Conservation (phyloP, 2,888 invertebrate genomes). For the Imbricaverruca yamaguchii region DNA sequence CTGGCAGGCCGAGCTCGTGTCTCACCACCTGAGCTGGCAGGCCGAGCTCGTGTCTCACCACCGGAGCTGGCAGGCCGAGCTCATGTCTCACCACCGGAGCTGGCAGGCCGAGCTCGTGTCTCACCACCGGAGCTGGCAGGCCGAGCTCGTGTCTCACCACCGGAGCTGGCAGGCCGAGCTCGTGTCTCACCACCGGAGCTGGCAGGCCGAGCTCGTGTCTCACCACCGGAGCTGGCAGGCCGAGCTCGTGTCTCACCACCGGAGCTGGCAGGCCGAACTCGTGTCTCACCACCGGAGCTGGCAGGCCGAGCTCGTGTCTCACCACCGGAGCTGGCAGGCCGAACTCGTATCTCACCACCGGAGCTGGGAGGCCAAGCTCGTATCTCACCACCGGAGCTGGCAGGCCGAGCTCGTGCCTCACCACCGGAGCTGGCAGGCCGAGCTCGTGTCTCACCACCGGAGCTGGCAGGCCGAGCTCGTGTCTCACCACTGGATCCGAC, state of each 20-base stretch:
- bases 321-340: conserved; percentile 47
- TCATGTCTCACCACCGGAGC: no score
- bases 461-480: background rate
- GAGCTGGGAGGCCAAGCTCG: background rate
- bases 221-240: no score
- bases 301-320: conserved; percentile 29
- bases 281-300: no score
- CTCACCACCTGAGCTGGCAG: no score
- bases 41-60: conserved; percentile 36
- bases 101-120: conserved; percentile 21
- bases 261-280: conserved; percentile 49
- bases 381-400: conserved; percentile 45
- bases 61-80: conserved; percentile 47
- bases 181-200: conserved; percentile 43
- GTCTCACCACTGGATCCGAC: conserved; percentile 45
- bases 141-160: no score
- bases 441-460: no score
- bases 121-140: conserved; percentile 46
- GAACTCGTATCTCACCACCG: no score
- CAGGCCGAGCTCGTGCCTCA: conserved; percentile 36
- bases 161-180: background rate
- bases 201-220: no score
- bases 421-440: conserved; percentile 47
- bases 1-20: no score
- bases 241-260: conserved; percentile 37